Percentiles rank a stretch among this genome's conserved stretches.
These are phyloP conservation scores for Rhogogaster chlorosoma DNA, from an alignment of 2,888 invertebrate genomes.

Conservation along the genomic window DNA sequence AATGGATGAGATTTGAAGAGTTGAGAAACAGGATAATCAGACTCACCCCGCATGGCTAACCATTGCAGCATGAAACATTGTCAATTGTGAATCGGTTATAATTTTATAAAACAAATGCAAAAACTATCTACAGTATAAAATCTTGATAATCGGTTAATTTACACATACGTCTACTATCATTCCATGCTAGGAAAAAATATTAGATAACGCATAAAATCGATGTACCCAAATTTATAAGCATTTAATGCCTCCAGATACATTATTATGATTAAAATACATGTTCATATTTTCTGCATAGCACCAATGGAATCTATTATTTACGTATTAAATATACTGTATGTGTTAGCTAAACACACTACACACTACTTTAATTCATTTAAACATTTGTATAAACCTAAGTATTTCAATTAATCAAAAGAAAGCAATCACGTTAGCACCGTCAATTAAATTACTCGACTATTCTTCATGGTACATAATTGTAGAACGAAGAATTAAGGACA, in stretches of 20 bases:
- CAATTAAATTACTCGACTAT: not conserved
- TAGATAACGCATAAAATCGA: not conserved
- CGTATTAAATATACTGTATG: not conserved
- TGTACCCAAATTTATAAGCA: not conserved
- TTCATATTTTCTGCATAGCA: conserved; percentile 16
- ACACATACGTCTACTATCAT: conserved; percentile 56
- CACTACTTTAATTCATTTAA: conserved; percentile 8
- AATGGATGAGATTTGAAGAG: not conserved
- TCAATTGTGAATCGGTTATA: conserved; percentile 74
- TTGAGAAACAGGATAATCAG: conserved; percentile 47
- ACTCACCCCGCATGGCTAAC: conserved; percentile 81
- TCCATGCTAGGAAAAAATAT: conserved; percentile 65
- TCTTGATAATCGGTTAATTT: conserved; percentile 52
- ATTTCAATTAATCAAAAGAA: not conserved
- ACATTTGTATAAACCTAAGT: not conserved
- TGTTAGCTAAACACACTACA: not conserved
- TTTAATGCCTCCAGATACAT: not conserved
- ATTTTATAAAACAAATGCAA: conserved; percentile 58
- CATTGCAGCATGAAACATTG: conserved; percentile 80
- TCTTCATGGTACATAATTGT: not conserved
- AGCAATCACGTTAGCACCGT: conserved; percentile 20
- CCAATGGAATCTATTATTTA: not conserved
- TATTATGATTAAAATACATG: not conserved
- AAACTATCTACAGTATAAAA: conserved; percentile 25
- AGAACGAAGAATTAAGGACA: not conserved